Conservation (phyloP, 2,888 invertebrate species). For the Dryocosmus kuriphilus region DNA sequence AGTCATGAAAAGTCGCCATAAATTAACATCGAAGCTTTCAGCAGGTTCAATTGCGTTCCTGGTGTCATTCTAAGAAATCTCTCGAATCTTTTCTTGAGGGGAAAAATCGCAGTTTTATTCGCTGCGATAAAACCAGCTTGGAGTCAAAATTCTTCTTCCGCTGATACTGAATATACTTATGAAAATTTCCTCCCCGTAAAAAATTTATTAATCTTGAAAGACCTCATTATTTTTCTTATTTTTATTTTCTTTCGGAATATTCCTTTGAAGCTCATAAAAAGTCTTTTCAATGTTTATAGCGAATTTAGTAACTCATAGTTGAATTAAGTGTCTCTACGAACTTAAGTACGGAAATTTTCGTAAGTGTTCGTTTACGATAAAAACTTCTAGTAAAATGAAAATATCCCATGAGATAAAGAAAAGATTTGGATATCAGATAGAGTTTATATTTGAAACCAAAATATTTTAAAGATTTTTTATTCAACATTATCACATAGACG, state of each 20-base stretch:
- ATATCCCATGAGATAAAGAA: too few species aligned
- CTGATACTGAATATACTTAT: conserved; percentile 1
- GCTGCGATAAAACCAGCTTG: neutral
- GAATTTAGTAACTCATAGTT: neutral
- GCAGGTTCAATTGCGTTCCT: neutral
- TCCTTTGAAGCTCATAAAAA: neutral
- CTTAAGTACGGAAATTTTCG: neutral
- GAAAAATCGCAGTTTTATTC: conserved; percentile 9
- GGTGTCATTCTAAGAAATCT: neutral
- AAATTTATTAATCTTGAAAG: conserved; percentile 8
- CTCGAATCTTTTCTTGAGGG: conserved; percentile 17
- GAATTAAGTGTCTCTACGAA: neutral
- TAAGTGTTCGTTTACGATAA: neutral
- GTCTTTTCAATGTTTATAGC: neutral
- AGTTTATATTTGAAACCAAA: neutral
- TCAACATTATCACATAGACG: too few species aligned
- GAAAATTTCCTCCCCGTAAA: neutral
- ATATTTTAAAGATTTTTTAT: neutral
- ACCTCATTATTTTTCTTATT: neutral
- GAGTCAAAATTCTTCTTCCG: neutral
- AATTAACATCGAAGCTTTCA: conserved; percentile 24
- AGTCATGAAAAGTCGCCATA: conserved; percentile 6
- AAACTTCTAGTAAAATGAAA: neutral
- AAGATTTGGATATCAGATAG: neutral
- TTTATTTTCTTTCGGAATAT: neutral